Base-by-base conservation (phyloP, 2,113 vertebrate genomes). In the Bagarius yarrelli region DNA sequence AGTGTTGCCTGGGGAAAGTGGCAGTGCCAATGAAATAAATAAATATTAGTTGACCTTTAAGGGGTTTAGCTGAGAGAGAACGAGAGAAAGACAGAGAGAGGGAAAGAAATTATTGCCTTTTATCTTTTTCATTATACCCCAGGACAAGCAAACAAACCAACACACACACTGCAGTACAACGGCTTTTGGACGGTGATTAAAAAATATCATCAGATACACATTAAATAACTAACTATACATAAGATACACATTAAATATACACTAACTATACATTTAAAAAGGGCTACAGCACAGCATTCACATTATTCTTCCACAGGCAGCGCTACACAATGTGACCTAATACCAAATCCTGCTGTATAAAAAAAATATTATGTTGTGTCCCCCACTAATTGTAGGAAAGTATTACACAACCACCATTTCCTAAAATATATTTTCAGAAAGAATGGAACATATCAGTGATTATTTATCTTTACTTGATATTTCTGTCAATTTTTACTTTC, bases 71-170 rank as follows among this genome's bases (percentile, higher is more conserved):
- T 9, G 44, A 71, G 5, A 52, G 16, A 57, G 32, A 67, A 1
- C 36, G 18, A 36, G 30, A 61, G 25, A 30, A 5, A 52, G 5
- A 63, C 36, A 23, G 23, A 66, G 12, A 64, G 14, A 64, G 40
- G 47, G 16, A 55, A 30, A 13, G 25, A 32, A 30, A 59, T 27
- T 74, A 76, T 80, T 76, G 61, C 79, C 76, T 63, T 55, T 81
- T 77, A 81, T 78, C 84, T 47, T 67, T 32, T 63, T 70, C 76
- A 84, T 82, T 83, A 79, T 52, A 57, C 76, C 78, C 60, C 63
- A 27, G 30, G 40, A 56, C 56, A 47, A 34, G 75, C 52, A 82
- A 80, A 82, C 19, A 40, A 40, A 23, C 61, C 23, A 44, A 50
- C 15, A 77, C 63, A 50, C 8, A 47, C 36, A 9, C 44, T 52